Evolutionary conservation across 92 coral and sea anemone species (phyloP).

Genomic region (Zoanthus sansibaricus): DNA sequence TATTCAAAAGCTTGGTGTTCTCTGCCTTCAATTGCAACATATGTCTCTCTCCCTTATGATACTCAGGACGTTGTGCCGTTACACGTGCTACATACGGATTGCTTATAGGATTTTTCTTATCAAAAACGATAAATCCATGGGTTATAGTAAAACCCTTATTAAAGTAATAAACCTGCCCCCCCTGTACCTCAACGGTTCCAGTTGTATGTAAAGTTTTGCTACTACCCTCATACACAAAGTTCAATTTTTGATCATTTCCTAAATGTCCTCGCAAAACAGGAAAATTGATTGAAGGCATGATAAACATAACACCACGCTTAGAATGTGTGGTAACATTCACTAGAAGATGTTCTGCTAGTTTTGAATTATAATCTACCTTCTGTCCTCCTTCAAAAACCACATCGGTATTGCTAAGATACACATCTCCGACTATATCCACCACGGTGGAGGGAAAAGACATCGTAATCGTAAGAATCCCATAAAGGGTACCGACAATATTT

Average conservation of each 20-base stretch:
- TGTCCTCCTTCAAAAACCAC: neutral
- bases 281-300: neutral
- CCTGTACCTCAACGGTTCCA: neutral
- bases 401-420: neutral
- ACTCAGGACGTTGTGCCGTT: no score
- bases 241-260: neutral
- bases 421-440: neutral
- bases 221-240: neutral
- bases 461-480: neutral
- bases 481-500: neutral
- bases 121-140: no score
- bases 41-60: no score
- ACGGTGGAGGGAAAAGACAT: neutral
- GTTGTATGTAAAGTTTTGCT: neutral
- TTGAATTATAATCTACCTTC: neutral
- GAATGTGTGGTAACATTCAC: neutral
- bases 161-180: neutral
- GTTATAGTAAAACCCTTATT: no score
- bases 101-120: no score
- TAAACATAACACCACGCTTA: neutral
- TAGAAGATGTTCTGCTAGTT: neutral
- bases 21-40: no score
- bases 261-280: neutral
- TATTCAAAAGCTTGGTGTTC: no score
- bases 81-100: no score